Evolutionary conservation across 1,140 invertebrate genomes (phyloP), one percentile per base, ranked within the genome.

Genomic region (Drosophila ironensis): DNA sequence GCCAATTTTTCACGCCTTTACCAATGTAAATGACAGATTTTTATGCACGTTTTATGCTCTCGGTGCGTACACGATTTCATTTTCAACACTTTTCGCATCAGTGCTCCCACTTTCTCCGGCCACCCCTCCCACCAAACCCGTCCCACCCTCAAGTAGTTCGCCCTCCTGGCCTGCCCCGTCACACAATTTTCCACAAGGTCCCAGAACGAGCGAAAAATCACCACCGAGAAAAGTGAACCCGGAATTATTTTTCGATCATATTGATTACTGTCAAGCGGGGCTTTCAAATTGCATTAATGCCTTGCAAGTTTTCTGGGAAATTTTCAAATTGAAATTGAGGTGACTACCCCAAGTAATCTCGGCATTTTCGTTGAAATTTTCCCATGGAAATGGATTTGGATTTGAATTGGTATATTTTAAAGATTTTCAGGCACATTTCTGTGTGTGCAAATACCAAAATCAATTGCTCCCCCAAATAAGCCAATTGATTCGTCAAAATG

Each of bases 21-120:
- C 72, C 72, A 75, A 63, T 75, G 72, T 72, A 72, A 72, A 72
- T 72, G 69, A 74, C 72, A 75, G 72, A 75, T 75, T 61, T 74
- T 63, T 54, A 72, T 72, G 68, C 57, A 64, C 69, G 68, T 74
- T 74, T 74, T 68, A 73, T 73, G 70, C 70, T 45, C 57, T 74
- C 67, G 47, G 68, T 73, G 72, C 70, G 63, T 73, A 73, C 72
- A 68, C 70, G 50, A 74, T 73, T 74, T 56, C 56, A 69, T 74
- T 74, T 74, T 63, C 54, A 75, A 69, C 72, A 75, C 72, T 68
- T 67, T 68, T 67, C 61, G 64, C 61, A 52, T 68, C 64, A 53
- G 25, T 38, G 64, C 19, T 37, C 33, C 5, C 14, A 17, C 33
- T 6, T 68, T 41, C 51, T 67, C 14, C 38, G 14, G 20, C 22